Base-by-base conservation (phyloP, 2,113 vertebrate genomes). In the Carassius gibelio region DNA sequence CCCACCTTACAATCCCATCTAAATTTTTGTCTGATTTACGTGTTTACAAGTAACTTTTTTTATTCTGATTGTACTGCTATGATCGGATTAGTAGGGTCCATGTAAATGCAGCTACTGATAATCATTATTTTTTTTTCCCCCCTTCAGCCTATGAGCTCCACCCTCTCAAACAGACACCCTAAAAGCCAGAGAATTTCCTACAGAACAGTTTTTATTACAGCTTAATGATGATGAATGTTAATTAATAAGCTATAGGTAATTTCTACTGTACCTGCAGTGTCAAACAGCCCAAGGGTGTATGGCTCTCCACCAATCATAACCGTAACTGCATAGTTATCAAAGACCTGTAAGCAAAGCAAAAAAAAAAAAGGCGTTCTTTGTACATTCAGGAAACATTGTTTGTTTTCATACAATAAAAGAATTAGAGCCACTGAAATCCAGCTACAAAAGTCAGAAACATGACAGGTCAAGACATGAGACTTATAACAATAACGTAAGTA, bases 241-340 rank as follows among this genome's bases (percentile, higher is more conserved):
- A 66, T 36, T 30, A 68, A 50, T 15, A 34, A 10, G 10, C 11
- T 76, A 26, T 55, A 23, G 45, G 45, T 42, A 14, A 71, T 11
- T n/a, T 13, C 34, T 75, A 88, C 89, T 91, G 90, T 94, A 99
- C 98, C 98, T 96, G 98, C 98, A 92, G 98, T 99, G 93, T 99
- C 98, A 90, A 99, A 99, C 91, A 99, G 95, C 93, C 98, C 98
- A 89, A 99, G 92, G 88, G 98, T 99, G 93, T 99, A 99, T 87
- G 98, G 98, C 92, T 99, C 98, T 61, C 98, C 98, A 89, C 98
- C 98, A 76, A 99, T 99, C 98, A 99, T 99, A 95, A 99, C 98
- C 83, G 98, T 99, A 87, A 99, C 98, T 93, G 98, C 98, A 97
- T 99, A 99, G 94, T 99, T 99, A 95, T 99, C 98, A n/a, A 99